Evolutionary conservation across 1,140 invertebrate species (phyloP).

Genomic region (Sipha flava): DNA sequence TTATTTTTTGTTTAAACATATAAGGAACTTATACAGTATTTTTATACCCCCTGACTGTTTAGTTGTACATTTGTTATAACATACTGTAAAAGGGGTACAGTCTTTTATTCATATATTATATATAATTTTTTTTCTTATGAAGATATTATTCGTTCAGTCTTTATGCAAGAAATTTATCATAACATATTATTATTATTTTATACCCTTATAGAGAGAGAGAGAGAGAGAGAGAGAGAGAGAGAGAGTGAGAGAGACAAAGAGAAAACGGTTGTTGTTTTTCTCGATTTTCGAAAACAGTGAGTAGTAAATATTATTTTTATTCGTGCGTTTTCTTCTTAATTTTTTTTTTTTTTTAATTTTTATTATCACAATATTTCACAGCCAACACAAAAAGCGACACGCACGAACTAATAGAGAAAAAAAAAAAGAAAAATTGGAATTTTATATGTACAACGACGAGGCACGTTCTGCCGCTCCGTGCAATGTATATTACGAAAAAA

Average conservation of each 20-base stretch:
- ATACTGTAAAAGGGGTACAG: slow-evolving; percentile 21
- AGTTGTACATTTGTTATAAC: background rate
- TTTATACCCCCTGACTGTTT: background rate
- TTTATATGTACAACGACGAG: background rate
- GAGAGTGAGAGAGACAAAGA: too few relatives aligned
- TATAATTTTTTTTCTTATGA: background rate
- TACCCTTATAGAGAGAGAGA: too few relatives aligned
- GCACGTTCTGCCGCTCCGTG: background rate
- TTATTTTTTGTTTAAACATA: background rate
- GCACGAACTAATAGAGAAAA: slow-evolving; percentile 12
- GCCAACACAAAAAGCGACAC: slow-evolving; percentile 32
- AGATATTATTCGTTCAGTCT: slow-evolving; percentile 28
- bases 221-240: too few relatives aligned
- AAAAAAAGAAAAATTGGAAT: background rate
- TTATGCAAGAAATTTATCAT: slow-evolving; percentile 7
- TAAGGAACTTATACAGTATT: slow-evolving; percentile 23
- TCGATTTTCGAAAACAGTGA: background rate
- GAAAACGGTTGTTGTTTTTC: background rate
- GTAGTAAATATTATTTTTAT: background rate
- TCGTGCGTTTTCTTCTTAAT: slow-evolving; percentile 22
- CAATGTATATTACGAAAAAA: background rate
- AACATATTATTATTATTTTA: background rate
- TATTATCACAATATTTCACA: slow-evolving; percentile 32
- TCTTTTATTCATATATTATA: slow-evolving; percentile 23
- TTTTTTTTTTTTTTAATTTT: slow-evolving; percentile 13